Conservation (phyloP, 2,113 vertebrate genomes). For the Phaethon lepturus region DNA sequence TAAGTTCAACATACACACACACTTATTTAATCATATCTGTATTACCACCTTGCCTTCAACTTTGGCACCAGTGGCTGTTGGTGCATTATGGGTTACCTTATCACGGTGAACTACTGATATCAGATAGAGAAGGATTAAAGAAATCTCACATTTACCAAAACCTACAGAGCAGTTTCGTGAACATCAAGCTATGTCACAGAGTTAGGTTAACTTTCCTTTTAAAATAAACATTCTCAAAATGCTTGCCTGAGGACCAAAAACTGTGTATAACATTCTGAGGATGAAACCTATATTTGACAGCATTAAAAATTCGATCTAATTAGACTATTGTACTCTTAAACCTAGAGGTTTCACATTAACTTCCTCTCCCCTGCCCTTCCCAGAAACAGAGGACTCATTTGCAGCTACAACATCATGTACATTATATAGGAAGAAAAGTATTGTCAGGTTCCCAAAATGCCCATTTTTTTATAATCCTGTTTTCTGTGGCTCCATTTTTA, state of each 20-base stretch:
- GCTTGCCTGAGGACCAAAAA: no score
- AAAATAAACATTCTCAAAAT: neutral
- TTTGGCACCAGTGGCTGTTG: accelerated
- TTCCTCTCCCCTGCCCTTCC: neutral
- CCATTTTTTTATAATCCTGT: neutral
- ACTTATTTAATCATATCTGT: neutral
- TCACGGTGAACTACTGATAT: neutral
- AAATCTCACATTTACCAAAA: neutral
- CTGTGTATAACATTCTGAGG: neutral
- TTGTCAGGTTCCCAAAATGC: neutral
- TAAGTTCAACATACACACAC: neutral
- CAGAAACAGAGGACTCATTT: neutral
- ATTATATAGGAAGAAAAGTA: neutral
- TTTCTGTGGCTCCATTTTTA: constrained; percentile 4
- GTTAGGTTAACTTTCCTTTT: neutral
- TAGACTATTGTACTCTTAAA: neutral
- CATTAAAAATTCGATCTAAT: neutral
- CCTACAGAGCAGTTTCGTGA: neutral
- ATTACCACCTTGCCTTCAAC: neutral
- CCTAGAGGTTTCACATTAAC: neutral
- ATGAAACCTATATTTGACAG: neutral
- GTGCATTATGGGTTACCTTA: neutral
- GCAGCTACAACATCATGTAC: neutral
- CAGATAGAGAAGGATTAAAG: neutral
- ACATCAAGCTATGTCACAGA: neutral